Evolutionary conservation across 2,888 invertebrate species (phyloP).

Genomic region (Drosophila affinis): DNA sequence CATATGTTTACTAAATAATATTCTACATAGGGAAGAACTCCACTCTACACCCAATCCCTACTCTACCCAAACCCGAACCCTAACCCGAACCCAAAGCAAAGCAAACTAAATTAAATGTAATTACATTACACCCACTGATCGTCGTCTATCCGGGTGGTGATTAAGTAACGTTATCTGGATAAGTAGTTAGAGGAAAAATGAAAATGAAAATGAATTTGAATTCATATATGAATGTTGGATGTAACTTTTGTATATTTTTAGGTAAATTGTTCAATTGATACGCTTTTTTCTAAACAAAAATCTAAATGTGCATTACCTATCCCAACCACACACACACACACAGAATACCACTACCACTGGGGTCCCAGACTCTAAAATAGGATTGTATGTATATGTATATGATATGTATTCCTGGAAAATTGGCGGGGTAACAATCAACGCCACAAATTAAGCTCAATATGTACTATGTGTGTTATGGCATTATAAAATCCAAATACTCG

Average conservation of each 20-base stretch:
- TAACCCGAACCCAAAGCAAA: neutral
- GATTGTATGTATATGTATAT: neutral
- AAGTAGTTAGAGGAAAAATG: slow-evolving; percentile 55
- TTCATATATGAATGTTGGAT: slow-evolving; percentile 57
- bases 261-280: slow-evolving; percentile 63
- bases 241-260: slow-evolving; percentile 65
- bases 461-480: neutral
- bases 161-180: slow-evolving; percentile 38
- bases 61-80: slow-evolving; percentile 4
- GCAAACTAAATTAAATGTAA: slow-evolving; percentile 1
- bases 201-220: slow-evolving; percentile 15
- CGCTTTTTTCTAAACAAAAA: slow-evolving; percentile 55
- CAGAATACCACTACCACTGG: slow-evolving; percentile 4
- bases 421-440: neutral
- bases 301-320: slow-evolving; percentile 65
- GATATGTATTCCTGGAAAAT: neutral
- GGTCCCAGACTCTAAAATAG: slow-evolving; percentile 29
- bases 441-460: slow-evolving; percentile 26
- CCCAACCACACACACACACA: neutral
- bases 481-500: neutral
- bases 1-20: slow-evolving; percentile 48
- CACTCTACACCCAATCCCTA: neutral
- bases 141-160: slow-evolving; percentile 20
- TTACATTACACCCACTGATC: slow-evolving; percentile 19
- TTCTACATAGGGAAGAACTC: slow-evolving; percentile 12